Conservation (phyloP, 2,888 invertebrate species). For the Eupithecia insigniata region DNA sequence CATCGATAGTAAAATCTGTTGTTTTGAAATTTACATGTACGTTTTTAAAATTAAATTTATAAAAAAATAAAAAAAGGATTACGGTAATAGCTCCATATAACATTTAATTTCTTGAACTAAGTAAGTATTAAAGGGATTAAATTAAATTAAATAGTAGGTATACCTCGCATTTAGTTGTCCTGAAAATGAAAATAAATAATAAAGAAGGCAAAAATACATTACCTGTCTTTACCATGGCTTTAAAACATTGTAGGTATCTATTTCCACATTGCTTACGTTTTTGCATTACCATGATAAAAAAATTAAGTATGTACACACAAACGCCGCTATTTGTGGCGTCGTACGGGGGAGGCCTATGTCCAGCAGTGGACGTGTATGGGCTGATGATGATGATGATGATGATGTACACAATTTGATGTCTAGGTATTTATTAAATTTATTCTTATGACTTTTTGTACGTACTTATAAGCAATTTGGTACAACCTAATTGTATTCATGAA, state of each 20-base stretch:
- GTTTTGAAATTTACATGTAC: neutral
- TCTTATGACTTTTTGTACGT: neutral
- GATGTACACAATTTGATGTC: neutral
- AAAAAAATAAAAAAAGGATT: too few relatives aligned
- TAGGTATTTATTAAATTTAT: neutral
- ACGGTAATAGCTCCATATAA: neutral
- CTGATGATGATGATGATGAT: too few relatives aligned
- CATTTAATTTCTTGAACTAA: neutral
- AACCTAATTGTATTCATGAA: slow-evolving; percentile 4
- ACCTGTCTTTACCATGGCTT: neutral
- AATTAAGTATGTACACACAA: neutral
- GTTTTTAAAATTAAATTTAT: too few relatives aligned
- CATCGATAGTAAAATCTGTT: neutral
- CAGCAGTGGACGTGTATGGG: too few relatives aligned
- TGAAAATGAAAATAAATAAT: neutral
- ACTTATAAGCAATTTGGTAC: neutral
- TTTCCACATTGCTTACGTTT: neutral
- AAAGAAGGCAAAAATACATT: neutral
- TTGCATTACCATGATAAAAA: neutral
- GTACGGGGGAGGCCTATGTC: too few relatives aligned
- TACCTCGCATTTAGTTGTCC: neutral
- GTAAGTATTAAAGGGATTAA: neutral
- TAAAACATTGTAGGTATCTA: neutral
- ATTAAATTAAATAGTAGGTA: neutral
- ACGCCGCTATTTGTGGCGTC: too few relatives aligned